These are phyloP conservation scores for Aphrocallistes beatrix DNA, from an alignment of 37 sponge, comb jelly and placozoan species.

Conservation along the genomic window DNA sequence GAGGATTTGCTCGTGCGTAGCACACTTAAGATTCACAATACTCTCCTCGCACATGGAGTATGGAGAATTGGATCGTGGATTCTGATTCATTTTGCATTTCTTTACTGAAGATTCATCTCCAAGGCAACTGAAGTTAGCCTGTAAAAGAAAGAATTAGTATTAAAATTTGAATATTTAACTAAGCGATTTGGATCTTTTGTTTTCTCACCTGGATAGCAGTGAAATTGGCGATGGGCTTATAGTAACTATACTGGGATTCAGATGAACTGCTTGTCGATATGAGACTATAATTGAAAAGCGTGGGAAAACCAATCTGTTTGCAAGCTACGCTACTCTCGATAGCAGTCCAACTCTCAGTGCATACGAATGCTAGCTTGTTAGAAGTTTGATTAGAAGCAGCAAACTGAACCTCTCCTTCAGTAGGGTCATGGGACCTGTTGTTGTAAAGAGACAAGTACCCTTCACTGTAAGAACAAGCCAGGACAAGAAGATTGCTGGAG, in stretches of 20 bases:
- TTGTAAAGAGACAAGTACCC: neutral
- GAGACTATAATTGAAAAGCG: neutral
- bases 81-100: neutral
- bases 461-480: neutral
- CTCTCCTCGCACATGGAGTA: neutral
- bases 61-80: neutral
- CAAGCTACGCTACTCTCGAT: neutral
- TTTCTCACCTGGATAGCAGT: neutral
- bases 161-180: too few species aligned
- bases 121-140: neutral
- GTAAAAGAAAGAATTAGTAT: neutral
- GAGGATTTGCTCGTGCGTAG: neutral
- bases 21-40: neutral
- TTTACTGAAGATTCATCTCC: neutral
- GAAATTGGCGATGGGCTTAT: neutral
- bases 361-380: neutral
- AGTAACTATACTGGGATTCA: neutral
- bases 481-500: neutral
- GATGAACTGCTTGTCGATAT: neutral
- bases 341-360: neutral
- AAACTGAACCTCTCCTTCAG: neutral
- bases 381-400: neutral
- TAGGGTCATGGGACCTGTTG: neutral
- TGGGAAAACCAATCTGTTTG: neutral
- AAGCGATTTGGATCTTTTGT: too few species aligned